Evolutionary conservation across 92 coral and sea anemone species (phyloP).

Genomic region (Porites evermanni): DNA sequence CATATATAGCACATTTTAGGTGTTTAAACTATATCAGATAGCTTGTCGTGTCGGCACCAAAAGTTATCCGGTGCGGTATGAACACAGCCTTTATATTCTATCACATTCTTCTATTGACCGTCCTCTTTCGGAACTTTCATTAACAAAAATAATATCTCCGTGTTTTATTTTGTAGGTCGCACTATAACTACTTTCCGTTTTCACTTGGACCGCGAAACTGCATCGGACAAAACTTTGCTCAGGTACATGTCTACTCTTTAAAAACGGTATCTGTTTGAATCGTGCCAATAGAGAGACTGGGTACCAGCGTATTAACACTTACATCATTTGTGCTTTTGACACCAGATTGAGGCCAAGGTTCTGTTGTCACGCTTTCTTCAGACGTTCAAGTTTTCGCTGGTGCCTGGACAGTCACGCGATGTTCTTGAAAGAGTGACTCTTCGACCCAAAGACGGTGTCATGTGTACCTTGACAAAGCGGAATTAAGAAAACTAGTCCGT

Average conservation of each 20-base stretch:
- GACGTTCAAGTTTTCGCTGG: conserved; percentile 70
- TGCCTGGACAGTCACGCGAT: conserved; percentile 68
- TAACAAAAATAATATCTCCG: not conserved
- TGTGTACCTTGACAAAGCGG: conserved; percentile 64
- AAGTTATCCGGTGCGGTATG: no score
- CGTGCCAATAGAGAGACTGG: not conserved
- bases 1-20: no score
- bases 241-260: conserved; percentile 38
- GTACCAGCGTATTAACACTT: not conserved
- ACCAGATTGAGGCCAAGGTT: conserved; percentile 77
- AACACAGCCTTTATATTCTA: no score
- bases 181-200: conserved; percentile 82
- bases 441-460: conserved; percentile 72
- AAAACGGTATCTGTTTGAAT: not conserved
- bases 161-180: conserved; percentile 50
- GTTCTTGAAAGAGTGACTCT: conserved; percentile 53
- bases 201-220: conserved; percentile 95
- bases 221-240: conserved; percentile 91
- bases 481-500: not conserved
- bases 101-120: no score
- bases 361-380: conserved; percentile 72
- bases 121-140: not conserved
- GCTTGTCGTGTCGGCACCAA: no score
- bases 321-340: not conserved
- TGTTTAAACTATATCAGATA: no score